A percentile compares a stretch with the other conserved stretches of the same genome.
phyloP scores from a whole-genome alignment of 2,113 vertebrate genomes.

The Festucalex cinctus region DNA sequence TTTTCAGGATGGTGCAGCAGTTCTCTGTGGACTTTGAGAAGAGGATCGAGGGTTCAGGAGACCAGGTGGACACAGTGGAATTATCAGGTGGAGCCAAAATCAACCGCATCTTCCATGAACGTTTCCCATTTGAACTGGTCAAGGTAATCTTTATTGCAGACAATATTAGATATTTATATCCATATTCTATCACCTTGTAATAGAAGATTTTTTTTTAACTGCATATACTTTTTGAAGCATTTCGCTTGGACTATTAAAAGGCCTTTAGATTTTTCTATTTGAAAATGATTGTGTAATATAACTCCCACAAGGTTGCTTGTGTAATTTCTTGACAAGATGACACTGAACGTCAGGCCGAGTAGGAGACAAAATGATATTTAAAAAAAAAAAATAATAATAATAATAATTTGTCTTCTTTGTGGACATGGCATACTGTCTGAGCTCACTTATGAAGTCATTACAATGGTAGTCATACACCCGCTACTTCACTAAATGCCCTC shows the following conservation, averaged over 20 bases:
- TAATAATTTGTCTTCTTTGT: constrained; percentile 5
- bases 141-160: constrained; percentile 72
- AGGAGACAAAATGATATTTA: background rate
- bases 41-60: constrained; percentile 90
- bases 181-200: background rate
- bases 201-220: background rate
- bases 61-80: constrained; percentile 94
- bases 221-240: background rate
- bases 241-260: background rate
- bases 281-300: background rate
- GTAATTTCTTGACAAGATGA: background rate
- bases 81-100: constrained; percentile 91
- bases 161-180: background rate
- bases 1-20: constrained; percentile 90
- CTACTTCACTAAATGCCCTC: background rate
- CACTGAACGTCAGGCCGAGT: background rate
- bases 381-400: too few relatives aligned
- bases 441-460: background rate
- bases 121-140: constrained; percentile 92
- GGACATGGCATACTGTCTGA: background rate
- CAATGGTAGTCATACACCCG: background rate
- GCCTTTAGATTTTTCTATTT: background rate
- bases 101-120: constrained; percentile 93
- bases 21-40: constrained; percentile 97
- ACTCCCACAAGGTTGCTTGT: background rate